Conservation (phyloP, 2,113 vertebrate genomes). For the Rostratula benghalensis region DNA sequence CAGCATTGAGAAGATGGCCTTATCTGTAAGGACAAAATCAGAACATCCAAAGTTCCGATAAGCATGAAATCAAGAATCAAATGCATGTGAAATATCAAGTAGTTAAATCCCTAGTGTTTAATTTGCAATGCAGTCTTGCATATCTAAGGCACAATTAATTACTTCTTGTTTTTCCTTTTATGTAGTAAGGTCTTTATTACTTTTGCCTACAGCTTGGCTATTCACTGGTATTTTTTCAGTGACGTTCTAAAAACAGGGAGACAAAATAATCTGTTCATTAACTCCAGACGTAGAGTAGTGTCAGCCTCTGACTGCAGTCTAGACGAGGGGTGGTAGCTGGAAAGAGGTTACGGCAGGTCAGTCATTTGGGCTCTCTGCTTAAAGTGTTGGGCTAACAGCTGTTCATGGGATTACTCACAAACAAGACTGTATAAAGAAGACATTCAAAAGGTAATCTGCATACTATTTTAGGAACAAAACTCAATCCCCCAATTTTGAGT, state of each 20-base stretch:
- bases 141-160: neutral
- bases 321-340: neutral
- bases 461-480: conserved; percentile 17
- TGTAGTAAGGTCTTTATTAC: neutral
- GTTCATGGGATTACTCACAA: conserved; percentile 1
- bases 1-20: neutral
- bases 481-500: conserved; percentile 5
- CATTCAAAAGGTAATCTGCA: conserved; percentile 20
- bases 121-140: neutral
- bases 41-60: neutral
- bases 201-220: neutral
- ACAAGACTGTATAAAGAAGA: conserved; percentile 22
- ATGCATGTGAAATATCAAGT: accelerated
- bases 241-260: neutral
- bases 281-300: neutral
- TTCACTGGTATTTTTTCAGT: neutral
- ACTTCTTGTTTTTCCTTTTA: neutral
- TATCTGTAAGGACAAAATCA: neutral
- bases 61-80: neutral
- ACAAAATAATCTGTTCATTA: neutral
- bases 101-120: neutral
- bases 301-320: neutral
- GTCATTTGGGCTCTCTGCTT: neutral
- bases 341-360: neutral
- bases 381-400: neutral